A percentile compares a stretch with the other conserved stretches of the same genome.
Evolutionary conservation across 2,113 vertebrate genomes (phyloP).

Genomic region (Spheniscus mendiculus): DNA sequence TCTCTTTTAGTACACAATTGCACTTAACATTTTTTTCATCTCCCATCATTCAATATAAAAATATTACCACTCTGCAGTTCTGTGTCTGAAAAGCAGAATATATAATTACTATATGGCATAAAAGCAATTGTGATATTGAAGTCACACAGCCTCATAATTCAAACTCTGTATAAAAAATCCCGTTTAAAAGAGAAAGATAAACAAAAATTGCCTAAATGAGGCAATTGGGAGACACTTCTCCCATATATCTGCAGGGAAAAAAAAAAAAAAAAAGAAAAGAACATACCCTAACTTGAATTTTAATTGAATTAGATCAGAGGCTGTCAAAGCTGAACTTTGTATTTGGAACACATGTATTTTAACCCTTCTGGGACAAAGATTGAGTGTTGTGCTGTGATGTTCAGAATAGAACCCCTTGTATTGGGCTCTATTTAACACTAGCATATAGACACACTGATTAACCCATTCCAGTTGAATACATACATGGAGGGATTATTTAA

Average conservation of each 20-base stretch:
- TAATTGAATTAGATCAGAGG: neutral
- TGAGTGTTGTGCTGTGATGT: neutral
- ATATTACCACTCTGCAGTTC: neutral
- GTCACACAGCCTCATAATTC: neutral
- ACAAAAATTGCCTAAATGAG: neutral
- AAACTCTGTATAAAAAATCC: neutral
- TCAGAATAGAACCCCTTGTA: neutral
- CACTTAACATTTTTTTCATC: neutral
- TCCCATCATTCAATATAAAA: neutral
- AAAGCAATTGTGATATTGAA: neutral
- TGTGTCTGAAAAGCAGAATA: neutral
- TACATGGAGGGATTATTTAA: neutral
- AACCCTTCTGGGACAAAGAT: neutral
- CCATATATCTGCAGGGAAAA: neutral
- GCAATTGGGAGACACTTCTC: neutral
- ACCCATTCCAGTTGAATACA: neutral
- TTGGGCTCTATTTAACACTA: neutral
- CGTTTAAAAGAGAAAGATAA: neutral
- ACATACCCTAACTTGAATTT: neutral
- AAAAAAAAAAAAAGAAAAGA: too few species aligned
- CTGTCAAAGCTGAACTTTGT: neutral
- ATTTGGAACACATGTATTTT: neutral
- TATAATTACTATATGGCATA: neutral
- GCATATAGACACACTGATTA: neutral
- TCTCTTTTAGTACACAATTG: neutral